Conservation (phyloP, 1,140 invertebrate genomes). For the Conus betulinus region DNA sequence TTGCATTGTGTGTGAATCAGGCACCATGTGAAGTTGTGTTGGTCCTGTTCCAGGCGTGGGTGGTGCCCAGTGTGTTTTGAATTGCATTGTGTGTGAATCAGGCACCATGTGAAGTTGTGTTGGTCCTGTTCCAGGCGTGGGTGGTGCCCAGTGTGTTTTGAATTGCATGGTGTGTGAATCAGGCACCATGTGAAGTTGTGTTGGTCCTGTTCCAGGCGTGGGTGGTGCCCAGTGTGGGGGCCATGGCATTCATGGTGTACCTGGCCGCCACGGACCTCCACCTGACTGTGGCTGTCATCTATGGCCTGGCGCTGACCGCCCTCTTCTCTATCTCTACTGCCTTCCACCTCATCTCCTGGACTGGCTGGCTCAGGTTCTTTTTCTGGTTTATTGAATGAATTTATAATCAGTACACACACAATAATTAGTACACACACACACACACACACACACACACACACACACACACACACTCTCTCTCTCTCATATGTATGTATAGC, state of each 20-base stretch:
- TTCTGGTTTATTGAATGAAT: no score
- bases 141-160: neutral
- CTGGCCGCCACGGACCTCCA: constrained; percentile 85
- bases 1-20: no score
- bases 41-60: no score
- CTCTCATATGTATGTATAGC: no score
- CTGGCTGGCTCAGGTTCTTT: constrained; percentile 71
- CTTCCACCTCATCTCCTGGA: constrained; percentile 91
- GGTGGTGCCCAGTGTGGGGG: constrained; percentile 87
- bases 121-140: neutral
- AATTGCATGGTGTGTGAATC: neutral
- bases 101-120: neutral
- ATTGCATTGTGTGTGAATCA: no score
- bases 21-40: neutral
- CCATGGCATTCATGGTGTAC: constrained; percentile 84
- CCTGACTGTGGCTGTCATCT: constrained; percentile 87
- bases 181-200: neutral
- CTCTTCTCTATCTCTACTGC: constrained; percentile 94
- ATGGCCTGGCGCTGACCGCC: constrained; percentile 89
- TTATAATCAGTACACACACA: no score
- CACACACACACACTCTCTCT: no score
- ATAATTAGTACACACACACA: no score
- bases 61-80: neutral
- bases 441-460: no score
- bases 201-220: constrained; percentile 79